phyloP scores from a whole-genome alignment of 2,113 vertebrate species.

The Oncorhynchus keta region DNA sequence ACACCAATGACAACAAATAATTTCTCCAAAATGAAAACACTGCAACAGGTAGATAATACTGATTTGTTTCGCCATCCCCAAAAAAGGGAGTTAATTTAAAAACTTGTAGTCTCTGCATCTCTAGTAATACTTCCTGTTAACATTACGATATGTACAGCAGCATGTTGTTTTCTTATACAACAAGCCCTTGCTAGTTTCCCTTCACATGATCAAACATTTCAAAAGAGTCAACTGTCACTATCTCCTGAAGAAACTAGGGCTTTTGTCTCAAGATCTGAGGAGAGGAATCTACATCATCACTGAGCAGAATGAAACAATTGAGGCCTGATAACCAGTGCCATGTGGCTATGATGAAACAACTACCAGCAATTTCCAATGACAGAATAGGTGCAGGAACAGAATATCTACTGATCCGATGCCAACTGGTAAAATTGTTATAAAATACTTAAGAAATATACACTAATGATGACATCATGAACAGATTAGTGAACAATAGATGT shows the following conservation, averaged over 20 bases:
- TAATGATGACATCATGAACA: background rate
- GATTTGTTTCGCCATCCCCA: slow-evolving; percentile 26
- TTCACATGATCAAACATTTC: background rate
- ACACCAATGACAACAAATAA: slow-evolving; percentile 36
- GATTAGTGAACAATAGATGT: background rate
- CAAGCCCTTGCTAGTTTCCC: slow-evolving; percentile 3
- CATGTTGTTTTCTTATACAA: slow-evolving; percentile 2
- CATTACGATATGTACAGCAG: slow-evolving; percentile 42
- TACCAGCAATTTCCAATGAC: slow-evolving; percentile 4
- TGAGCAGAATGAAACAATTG: background rate
- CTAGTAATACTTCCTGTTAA: slow-evolving; percentile 2
- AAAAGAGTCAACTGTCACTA: slow-evolving; percentile 6
- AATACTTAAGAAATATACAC: background rate
- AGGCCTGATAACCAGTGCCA: slow-evolving; percentile 25
- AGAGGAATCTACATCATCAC: background rate
- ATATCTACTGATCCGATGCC: no score
- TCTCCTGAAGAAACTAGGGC: background rate
- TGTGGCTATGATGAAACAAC: background rate
- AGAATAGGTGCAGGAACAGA: background rate
- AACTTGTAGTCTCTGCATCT: background rate
- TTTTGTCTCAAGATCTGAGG: slow-evolving; percentile 5
- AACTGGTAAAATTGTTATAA: background rate
- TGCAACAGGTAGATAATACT: slow-evolving; percentile 58
- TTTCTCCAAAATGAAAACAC: slow-evolving; percentile 33
- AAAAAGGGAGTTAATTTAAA: background rate